phyloP scores from a whole-genome alignment of 2,113 vertebrate species.

The Gulo gulo region DNA sequence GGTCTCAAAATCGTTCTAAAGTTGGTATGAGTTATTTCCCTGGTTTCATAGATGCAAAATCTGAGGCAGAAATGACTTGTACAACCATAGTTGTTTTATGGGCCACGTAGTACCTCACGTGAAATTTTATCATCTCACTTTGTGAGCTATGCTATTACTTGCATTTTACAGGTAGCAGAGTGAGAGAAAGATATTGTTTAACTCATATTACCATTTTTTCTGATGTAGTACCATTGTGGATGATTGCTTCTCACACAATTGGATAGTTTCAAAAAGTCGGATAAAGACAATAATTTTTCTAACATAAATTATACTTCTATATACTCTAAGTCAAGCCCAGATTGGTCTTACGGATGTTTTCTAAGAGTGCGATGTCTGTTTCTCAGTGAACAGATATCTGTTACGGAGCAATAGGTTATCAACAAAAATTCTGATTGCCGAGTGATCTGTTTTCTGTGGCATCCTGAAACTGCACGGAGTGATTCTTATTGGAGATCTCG shows the following conservation, averaged over 20 bases:
- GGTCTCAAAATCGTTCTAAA: neutral
- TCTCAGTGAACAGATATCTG: neutral
- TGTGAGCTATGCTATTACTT: neutral
- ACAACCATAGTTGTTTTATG: neutral
- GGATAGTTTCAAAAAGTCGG: neutral
- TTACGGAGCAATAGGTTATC: neutral
- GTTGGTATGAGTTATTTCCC: neutral
- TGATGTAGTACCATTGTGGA: neutral
- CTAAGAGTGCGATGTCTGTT: neutral
- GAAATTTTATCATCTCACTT: neutral
- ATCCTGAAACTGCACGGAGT: neutral
- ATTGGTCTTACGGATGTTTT: neutral
- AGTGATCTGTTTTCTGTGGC: neutral
- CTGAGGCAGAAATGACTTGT: neutral
- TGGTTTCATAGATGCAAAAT: constrained; percentile 10
- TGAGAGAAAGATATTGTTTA: neutral
- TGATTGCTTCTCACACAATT: neutral
- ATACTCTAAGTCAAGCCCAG: neutral
- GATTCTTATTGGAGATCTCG: neutral
- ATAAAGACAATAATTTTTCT: neutral
- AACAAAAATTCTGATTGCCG: neutral
- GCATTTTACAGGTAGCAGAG: neutral
- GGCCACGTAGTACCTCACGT: neutral
- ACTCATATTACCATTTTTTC: neutral
- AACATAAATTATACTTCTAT: neutral